phyloP scores from a whole-genome alignment of 2,113 vertebrate species.

The Lepus americanus region DNA sequence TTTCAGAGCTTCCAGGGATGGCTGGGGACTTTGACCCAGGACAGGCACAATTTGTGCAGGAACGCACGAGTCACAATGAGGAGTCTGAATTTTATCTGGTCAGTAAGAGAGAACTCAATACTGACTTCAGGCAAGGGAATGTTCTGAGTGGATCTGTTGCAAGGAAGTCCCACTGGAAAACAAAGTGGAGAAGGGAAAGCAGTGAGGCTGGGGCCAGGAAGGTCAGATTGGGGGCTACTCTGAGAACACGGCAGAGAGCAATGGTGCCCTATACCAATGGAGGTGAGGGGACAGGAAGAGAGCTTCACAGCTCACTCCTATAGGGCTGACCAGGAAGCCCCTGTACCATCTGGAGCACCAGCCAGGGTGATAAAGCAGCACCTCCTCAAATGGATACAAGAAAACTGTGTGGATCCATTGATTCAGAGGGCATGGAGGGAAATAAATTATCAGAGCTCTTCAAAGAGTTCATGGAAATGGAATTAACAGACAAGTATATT shows the following conservation, averaged over 20 bases:
- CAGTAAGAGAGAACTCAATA: not conserved
- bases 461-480: too few species aligned
- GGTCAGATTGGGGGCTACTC: not conserved
- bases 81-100: not conserved
- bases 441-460: not conserved
- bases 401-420: not conserved
- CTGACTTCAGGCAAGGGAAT: not conserved
- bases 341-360: not conserved
- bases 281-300: not conserved
- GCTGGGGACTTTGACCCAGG: not conserved
- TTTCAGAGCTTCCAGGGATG: not conserved
- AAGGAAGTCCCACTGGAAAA: not conserved
- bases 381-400: not conserved
- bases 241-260: fast-evolving
- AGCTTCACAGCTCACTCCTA: not conserved
- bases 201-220: not conserved
- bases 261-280: not conserved
- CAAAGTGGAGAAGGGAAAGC: not conserved
- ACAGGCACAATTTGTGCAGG: not conserved
- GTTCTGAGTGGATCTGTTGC: slow-evolving; percentile 6
- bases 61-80: not conserved
- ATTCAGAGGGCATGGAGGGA: not conserved
- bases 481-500: too few species aligned
- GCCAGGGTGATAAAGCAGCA: not conserved
- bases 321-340: too few species aligned